Conservation (phyloP, 2,888 invertebrate species). For the Rapana venosa region DNA sequence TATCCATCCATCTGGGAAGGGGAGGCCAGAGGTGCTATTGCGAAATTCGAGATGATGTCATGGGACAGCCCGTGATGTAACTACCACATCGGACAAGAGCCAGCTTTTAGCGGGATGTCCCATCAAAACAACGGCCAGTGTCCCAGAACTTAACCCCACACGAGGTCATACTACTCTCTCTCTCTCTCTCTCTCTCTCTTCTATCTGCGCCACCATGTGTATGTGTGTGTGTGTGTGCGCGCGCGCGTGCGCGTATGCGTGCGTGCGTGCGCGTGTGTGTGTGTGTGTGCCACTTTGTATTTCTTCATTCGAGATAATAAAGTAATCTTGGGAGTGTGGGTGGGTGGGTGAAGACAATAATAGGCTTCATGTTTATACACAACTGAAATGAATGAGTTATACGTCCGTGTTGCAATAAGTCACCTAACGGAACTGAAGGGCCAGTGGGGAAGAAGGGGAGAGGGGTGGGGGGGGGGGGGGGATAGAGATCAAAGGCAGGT, state of each 20-base stretch:
- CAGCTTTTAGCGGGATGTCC: not conserved
- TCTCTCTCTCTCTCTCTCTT: not conserved
- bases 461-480: not conserved
- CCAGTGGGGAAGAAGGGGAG: constrained; percentile 33
- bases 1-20: not conserved
- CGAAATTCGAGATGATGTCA: not conserved
- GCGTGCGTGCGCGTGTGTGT: not conserved
- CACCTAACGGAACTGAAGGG: not conserved
- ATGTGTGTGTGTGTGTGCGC: not conserved
- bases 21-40: not conserved
- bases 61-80: not conserved
- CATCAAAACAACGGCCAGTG: no score
- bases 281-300: not conserved
- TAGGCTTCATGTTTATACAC: no score
- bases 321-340: no score
- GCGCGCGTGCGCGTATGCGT: not conserved
- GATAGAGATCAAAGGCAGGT: no score
- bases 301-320: not conserved
- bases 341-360: no score
- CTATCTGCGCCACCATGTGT: not conserved
- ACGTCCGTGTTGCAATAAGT: no score
- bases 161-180: not conserved
- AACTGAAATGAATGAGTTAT: no score
- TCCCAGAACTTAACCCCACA: not conserved
- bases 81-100: not conserved